Base-by-base conservation (phyloP, 1,140 invertebrate genomes). In the Nylanderia fulva region DNA sequence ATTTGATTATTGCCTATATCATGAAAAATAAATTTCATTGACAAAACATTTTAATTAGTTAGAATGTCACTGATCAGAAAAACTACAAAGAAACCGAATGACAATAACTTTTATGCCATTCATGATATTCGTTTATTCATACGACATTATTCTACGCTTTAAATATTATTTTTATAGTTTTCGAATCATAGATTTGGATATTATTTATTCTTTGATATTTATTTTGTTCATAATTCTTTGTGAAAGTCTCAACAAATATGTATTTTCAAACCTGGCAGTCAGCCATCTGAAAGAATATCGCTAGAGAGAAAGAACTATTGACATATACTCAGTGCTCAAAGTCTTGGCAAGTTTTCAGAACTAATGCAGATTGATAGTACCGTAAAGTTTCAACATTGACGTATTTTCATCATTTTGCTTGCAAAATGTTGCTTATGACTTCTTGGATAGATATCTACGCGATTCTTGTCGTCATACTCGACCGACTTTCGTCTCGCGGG, bases 301-400 rank as follows among this genome's bases (percentile, higher is more conserved):
- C 13, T 48, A 45, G 48, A 42, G 58, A 71, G 69, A 64, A 60
- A 76, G 69, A 64, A 60, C 45, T 72, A 83, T 88, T 80, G 76
- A 72, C 56, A 77, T 75, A 85, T 86, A n/a, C n/a, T n/a, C 48
- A 60, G 56, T 56, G 45, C 68, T n/a, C 72, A 60, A 74, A 29
- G 69, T 75, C 52, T 74, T 68, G 61, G 82, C 63, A 60, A 76
- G 18, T 48, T 76, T 48, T 45, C 80, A 86, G 39, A 64, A 27
- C 29, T 29, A 3, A 33, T 33, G 29, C 29, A 33, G 29, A 33
- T 33, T 33, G 48, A 52, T 18, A 68, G 48, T 56, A n/a, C 9
- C 9, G 27, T 21, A 21, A 15, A 76, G 42, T 85, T 87, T 80
- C 86, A 76, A 85, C 61, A 75, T 42, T 71, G 64, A 83, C 9